phyloP scores from a whole-genome alignment of 2,888 invertebrate species.

The Nycteola revayana region DNA sequence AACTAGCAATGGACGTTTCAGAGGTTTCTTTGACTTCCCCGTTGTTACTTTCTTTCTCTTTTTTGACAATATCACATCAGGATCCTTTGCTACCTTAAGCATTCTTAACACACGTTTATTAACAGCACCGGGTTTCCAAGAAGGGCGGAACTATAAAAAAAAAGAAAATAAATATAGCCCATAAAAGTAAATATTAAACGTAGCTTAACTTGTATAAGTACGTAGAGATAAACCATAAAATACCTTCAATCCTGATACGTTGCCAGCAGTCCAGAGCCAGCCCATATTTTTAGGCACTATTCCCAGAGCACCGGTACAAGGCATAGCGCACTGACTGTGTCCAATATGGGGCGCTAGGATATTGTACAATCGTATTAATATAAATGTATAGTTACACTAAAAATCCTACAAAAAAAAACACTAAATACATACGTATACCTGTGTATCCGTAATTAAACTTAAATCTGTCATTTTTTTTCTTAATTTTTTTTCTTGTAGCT shows the following conservation, averaged over 20 bases:
- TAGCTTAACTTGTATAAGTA: background rate
- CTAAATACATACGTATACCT: slow-evolving; percentile 74
- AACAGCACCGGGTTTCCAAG: slow-evolving; percentile 71
- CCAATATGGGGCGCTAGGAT: slow-evolving; percentile 69
- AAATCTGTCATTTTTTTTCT: slow-evolving; percentile 57
- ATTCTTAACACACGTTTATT: slow-evolving; percentile 64
- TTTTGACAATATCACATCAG: slow-evolving; percentile 53
- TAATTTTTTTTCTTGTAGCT: slow-evolving; percentile 52
- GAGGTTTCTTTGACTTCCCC: slow-evolving; percentile 50
- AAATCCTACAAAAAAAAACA: slow-evolving; percentile 20
- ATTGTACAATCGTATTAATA: too few relatives aligned
- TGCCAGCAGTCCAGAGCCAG: slow-evolving; percentile 74
- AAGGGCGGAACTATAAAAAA: slow-evolving; percentile 66
- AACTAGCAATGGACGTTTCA: slow-evolving; percentile 62
- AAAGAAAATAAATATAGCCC: slow-evolving; percentile 34
- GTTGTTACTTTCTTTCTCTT: slow-evolving; percentile 52
- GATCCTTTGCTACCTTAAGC: slow-evolving; percentile 62
- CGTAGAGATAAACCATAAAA: too few relatives aligned
- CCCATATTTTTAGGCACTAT: slow-evolving; percentile 72
- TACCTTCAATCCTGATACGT: slow-evolving; percentile 69
- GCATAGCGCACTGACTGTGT: slow-evolving; percentile 59
- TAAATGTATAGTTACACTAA: too few relatives aligned
- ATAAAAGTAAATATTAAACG: background rate
- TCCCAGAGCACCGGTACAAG: slow-evolving; percentile 54
- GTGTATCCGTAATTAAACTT: slow-evolving; percentile 73